Evolutionary conservation across 2,888 invertebrate species (phyloP).

Genomic region (Poecilus cupreus): DNA sequence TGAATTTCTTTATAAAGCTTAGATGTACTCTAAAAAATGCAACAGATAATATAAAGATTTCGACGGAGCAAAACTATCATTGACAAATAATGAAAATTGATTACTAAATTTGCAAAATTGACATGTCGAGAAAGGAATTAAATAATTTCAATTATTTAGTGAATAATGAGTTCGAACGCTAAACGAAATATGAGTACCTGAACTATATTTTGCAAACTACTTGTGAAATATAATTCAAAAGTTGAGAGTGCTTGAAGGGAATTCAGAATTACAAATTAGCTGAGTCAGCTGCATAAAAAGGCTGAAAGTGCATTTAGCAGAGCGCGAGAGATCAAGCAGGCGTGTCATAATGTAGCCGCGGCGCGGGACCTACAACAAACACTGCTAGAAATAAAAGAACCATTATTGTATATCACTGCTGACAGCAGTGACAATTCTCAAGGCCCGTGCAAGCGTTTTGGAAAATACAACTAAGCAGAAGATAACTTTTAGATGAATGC

Average conservation of each 20-base stretch:
- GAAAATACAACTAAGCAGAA: conserved; percentile 50
- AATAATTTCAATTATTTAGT: too few species aligned
- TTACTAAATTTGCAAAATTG: too few species aligned
- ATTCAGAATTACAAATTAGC: conserved; percentile 10
- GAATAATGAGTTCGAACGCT: too few species aligned
- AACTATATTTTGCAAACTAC: background rate
- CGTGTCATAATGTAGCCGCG: conserved; percentile 27
- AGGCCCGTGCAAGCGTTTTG: conserved; percentile 38
- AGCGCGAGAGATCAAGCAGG: conserved; percentile 6
- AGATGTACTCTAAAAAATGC: too few species aligned
- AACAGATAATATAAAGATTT: too few species aligned
- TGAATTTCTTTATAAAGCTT: too few species aligned
- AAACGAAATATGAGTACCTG: too few species aligned
- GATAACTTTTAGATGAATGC: conserved; percentile 50
- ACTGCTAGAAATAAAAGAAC: conserved; percentile 47
- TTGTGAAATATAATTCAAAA: background rate
- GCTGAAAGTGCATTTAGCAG: conserved; percentile 2
- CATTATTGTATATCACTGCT: conserved; percentile 51
- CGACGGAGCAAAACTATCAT: too few species aligned
- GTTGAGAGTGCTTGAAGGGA: background rate
- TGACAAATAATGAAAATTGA: too few species aligned
- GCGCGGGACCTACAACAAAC: conserved; percentile 38
- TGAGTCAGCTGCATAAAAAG: conserved; percentile 5
- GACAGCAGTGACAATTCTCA: conserved; percentile 41
- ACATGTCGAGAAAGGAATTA: too few species aligned